Percentiles rank a stretch among this genome's conserved stretches.
phyloP scores from a whole-genome alignment of 2,797 vertebrate genomes.

The Ctenochaetus hawaiiensis region DNA sequence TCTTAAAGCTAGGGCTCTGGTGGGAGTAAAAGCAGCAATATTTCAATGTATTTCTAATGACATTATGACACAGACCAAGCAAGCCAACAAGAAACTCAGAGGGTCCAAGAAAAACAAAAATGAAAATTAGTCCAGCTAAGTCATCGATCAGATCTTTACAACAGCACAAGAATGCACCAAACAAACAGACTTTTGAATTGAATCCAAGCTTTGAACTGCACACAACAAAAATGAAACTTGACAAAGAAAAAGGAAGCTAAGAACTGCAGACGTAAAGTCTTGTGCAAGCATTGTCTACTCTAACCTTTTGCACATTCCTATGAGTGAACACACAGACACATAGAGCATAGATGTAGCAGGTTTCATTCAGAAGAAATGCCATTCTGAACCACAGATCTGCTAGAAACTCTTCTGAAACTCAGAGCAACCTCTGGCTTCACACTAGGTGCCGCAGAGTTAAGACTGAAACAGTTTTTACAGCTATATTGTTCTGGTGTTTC shows the following conservation, averaged over 20 bases:
- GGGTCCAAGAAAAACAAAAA: conserved; percentile 27
- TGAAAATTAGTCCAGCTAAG: conserved; percentile 11
- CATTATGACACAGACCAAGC: conserved; percentile 23
- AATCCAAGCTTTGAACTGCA: conserved; percentile 44
- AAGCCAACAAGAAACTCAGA: conserved; percentile 4
- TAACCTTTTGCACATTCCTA: conserved; percentile 6
- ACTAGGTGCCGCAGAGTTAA: background rate
- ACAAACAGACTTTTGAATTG: conserved; percentile 42
- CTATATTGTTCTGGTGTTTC: conserved; percentile 5
- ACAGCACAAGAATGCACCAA: conserved; percentile 23
- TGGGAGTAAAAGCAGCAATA: conserved; percentile 61
- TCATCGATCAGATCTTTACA: conserved; percentile 43
- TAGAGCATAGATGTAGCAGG: background rate
- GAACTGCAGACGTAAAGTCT: conserved; percentile 12
- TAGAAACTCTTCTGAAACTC: conserved; percentile 14
- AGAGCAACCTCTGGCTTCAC: background rate
- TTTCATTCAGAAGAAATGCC: conserved; percentile 16
- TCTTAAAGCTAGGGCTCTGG: conserved; percentile 36
- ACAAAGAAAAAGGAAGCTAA: conserved; percentile 15
- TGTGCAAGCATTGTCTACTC: background rate
- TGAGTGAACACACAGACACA: conserved; percentile 7
- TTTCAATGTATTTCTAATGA: conserved; percentile 29
- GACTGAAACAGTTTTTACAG: conserved; percentile 2
- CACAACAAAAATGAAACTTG: conserved; percentile 21
- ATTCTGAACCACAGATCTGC: conserved; percentile 27